Base-by-base conservation (phyloP, 2,888 invertebrate genomes). In the Lymantria monacha region DNA sequence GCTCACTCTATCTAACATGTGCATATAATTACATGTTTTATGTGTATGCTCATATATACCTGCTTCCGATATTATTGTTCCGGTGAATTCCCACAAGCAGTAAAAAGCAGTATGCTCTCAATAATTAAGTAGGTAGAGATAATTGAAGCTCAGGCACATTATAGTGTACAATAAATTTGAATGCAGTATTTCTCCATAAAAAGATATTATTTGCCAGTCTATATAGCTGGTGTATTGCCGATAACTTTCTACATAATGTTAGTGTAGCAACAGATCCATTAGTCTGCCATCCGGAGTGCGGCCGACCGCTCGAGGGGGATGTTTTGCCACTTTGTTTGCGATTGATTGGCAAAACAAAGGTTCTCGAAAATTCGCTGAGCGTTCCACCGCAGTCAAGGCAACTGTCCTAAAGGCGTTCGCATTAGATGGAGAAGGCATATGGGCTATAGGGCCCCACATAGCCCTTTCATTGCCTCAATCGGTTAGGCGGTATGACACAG, bases 1-100 rank as follows among this genome's bases (percentile, higher is more conserved):
- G 37, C 3, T 38, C n/a, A 51, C 54, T 53, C 44, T 42, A 12
- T 44, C 7, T 30, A 37, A 40, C 37, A 51, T 53, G 44, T 55
- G 55, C 54, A 66, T 57, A n/a, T 57, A 53, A 54, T 66, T 51
- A 54, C 33, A 33, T 30, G 15, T 46, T 53, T 38, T 38, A 38
- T 38, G 11, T n/a, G 50, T 36, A 49, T 52, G 46, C 55, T 55
- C 44, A 50, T 51, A 41, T 57, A 43, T 33, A 58, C 69, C 42
- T 57, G 67, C 76, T 79, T 81, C 81, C 80, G 81, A 83, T 83
- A 80, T 79, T 80, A 85, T 83, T 87, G 87, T 87, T 85, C 82
- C 84, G 80, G 79, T 76, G 55, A 49, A 72, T 88, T 88, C 88
- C 84, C 89, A 88, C 86, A 80, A 69, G 56, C 63, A 61, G 68